Base-by-base conservation (phyloP, 2,888 invertebrate species). In the Caenorhabditis sinica region DNA sequence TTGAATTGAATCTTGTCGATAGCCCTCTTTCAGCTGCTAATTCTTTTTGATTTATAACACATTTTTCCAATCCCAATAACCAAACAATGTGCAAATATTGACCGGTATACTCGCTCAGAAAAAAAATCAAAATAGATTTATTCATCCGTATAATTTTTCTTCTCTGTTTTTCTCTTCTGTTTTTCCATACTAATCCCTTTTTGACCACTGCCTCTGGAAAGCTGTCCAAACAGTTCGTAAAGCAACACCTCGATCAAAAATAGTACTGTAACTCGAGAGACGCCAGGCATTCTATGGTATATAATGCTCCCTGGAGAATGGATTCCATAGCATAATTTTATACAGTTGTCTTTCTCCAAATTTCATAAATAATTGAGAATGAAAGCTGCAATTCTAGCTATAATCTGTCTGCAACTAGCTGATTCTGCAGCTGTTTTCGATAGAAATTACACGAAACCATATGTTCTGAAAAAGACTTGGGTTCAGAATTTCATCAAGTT, bases 401-500 rank as follows among this genome's bases (percentile, higher is more conserved):
- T 58, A 20, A 43, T 68, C 25, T 73, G 61, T 30, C 43, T 75
- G 6, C 65, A 68, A 60, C 63, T 63, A 20, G 72, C 51, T 17
- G 68, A 69, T 9, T 43, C 73, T 6, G 61, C 53, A 9, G 80
- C 86, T 2, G 61, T 89, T 40, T 89, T 87, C 68, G 87, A 86
- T 75, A 56, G 85, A 60, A 89, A 87, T 49, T 86, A 81, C 61
- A 81, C 87, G 20, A 84, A 85, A 68, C 88, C 88, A 8, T 89
- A 87, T 60, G 86, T 86, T 15, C 51, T 89, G 49, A 87, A 87
- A 72, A 87, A 87, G 81, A 83, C 82, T 13, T 88, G 87, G 87
- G 89, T 89, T 28, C 83, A 87, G 74, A 89, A 89, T 68, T 89
- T 89, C 66, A 86, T 89, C 83, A 87, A 88, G 61, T 88, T 89